A percentile compares a stretch with the other conserved stretches of the same genome.
phyloP scores from a whole-genome alignment of 2,888 invertebrate species.

The Calliopum simillimum region DNA sequence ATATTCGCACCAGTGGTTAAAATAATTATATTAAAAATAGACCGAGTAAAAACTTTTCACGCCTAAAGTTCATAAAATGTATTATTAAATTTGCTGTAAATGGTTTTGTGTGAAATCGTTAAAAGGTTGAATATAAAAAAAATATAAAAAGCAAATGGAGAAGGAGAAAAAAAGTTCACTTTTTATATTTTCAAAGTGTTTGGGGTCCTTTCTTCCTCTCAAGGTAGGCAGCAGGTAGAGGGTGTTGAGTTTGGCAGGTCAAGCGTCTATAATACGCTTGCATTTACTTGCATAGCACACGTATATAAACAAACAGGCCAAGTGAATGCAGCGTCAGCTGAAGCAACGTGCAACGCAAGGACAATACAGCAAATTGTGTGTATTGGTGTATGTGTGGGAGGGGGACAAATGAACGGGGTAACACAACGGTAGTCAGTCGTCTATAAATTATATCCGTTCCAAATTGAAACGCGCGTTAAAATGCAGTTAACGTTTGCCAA shows the following conservation, averaged over 20 bases:
- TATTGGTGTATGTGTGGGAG: too few relatives aligned
- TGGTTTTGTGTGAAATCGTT: background rate
- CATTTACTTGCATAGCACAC: slow-evolving; percentile 49
- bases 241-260: background rate
- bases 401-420: slow-evolving; percentile 26
- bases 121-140: background rate
- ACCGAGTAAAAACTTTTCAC: background rate
- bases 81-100: slow-evolving; percentile 19
- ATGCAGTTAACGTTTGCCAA: slow-evolving; percentile 63
- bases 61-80: background rate
- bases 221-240: background rate
- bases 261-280: slow-evolving; percentile 8
- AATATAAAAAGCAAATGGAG: background rate
- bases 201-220: too few relatives aligned
- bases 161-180: too few relatives aligned
- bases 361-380: background rate
- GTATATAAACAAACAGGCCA: slow-evolving; percentile 48
- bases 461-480: slow-evolving; percentile 66
- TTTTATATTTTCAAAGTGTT: too few relatives aligned
- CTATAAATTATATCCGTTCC: slow-evolving; percentile 66
- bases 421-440: slow-evolving; percentile 58
- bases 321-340: slow-evolving; percentile 5
- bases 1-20: too few relatives aligned
- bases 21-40: too few relatives aligned
- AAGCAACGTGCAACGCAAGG: background rate